phyloP scores from a whole-genome alignment of 2,888 invertebrate genomes.

The Lasioglossum zephyrum region DNA sequence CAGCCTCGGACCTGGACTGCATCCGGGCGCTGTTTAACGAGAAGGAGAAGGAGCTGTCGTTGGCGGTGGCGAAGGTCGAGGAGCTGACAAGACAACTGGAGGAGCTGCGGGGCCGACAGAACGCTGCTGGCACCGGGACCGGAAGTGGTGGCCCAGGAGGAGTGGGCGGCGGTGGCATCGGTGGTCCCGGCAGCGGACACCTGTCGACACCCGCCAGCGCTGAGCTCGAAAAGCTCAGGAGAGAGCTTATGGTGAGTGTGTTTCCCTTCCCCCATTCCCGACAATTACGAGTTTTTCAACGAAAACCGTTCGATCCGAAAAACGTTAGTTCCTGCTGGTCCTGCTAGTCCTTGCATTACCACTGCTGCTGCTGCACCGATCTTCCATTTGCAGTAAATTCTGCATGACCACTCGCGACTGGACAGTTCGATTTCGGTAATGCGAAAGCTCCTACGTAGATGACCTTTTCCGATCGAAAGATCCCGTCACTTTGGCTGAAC shows the following conservation, averaged over 20 bases:
- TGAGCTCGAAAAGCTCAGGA: constrained; percentile 95
- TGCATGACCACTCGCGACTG: not conserved
- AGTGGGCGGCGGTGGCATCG: constrained; percentile 70
- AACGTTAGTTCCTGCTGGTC: not conserved
- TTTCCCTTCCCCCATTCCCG: not conserved
- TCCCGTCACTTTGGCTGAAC: not conserved
- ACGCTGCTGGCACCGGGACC: constrained; percentile 86
- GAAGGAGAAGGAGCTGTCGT: constrained; percentile 97
- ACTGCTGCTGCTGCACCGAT: not conserved
- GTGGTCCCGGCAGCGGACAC: constrained; percentile 79
- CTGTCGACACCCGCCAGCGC: constrained; percentile 90
- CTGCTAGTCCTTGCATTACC: not conserved
- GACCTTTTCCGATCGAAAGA: not conserved
- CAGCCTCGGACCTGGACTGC: constrained; percentile 97
- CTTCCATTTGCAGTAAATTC: constrained; percentile 39
- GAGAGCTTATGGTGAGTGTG: constrained; percentile 94
- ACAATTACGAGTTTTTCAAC: not conserved
- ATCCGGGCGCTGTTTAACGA: constrained; percentile 98
- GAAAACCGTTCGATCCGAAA: not conserved
- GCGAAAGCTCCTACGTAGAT: not conserved
- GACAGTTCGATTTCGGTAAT: constrained; percentile 21
- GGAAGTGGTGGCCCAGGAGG: constrained; percentile 71
- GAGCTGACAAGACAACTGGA: constrained; percentile 97
- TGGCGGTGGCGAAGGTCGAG: constrained; percentile 99
- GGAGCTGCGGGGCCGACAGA: constrained; percentile 89